A percentile compares a stretch with the other conserved stretches of the same genome.
Conservation (phyloP, 2,797 vertebrate genomes). For the Crocodylus rhombifer region DNA sequence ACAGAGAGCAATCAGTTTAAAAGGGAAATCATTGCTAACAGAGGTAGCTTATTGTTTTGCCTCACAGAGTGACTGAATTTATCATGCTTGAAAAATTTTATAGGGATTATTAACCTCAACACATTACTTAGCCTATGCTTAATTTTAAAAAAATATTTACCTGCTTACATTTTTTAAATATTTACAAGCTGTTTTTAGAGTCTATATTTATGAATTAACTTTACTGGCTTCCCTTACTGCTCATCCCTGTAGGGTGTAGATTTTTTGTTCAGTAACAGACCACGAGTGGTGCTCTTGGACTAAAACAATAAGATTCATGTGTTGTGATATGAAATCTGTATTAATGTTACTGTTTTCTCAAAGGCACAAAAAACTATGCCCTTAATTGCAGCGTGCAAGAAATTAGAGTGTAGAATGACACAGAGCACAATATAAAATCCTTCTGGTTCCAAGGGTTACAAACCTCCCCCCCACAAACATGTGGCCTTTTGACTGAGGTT, state of each 20-base stretch:
- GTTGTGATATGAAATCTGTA: not conserved
- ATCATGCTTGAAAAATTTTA: not conserved
- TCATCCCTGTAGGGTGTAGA: not conserved
- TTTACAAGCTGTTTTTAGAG: not conserved
- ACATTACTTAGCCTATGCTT: not conserved
- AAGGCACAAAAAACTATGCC: not conserved
- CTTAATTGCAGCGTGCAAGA: not conserved
- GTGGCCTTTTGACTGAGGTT: slow-evolving; percentile 17
- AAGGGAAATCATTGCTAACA: not conserved
- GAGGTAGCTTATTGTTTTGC: slow-evolving; percentile 23
- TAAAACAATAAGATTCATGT: not conserved
- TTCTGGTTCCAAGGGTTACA: not conserved
- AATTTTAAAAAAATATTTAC: slow-evolving; percentile 1
- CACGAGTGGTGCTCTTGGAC: not conserved
- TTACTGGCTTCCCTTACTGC: not conserved
- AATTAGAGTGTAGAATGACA: not conserved
- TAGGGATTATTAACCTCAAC: not conserved
- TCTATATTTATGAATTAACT: not conserved
- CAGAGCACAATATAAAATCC: not conserved
- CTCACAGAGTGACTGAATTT: not conserved
- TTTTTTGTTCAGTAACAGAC: not conserved
- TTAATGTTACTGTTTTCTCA: not conserved
- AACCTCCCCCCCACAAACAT: not conserved
- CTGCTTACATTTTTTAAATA: not conserved
- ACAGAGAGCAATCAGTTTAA: not conserved